A percentile compares a stretch with the other conserved stretches of the same genome.
Evolutionary conservation across 2,113 vertebrate genomes (phyloP).

Genomic region (Chamaea fasciata): DNA sequence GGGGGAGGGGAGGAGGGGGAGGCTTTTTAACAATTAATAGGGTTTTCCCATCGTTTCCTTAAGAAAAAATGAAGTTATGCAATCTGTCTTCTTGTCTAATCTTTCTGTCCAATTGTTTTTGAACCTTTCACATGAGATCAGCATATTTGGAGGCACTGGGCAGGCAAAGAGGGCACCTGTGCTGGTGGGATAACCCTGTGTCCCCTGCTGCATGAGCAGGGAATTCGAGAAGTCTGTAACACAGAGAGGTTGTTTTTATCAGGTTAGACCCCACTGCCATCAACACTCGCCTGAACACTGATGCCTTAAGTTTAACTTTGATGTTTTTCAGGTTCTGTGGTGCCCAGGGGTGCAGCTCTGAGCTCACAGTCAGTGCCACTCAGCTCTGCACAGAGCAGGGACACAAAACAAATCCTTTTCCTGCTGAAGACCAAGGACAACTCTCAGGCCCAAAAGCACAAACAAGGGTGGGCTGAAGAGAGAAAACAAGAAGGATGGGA

Average conservation of each 20-base stretch:
- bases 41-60: background rate
- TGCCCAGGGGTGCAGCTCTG: background rate
- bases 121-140: background rate
- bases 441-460: too few relatives aligned
- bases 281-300: background rate
- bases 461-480: too few relatives aligned
- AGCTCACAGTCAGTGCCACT: background rate
- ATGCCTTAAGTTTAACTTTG: background rate
- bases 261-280: background rate
- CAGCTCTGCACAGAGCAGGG: background rate
- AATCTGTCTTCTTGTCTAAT: background rate
- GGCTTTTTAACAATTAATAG: background rate
- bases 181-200: background rate
- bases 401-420: background rate
- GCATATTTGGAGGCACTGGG: background rate
- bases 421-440: too few relatives aligned
- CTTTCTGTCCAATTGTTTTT: background rate
- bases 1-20: fast-evolving
- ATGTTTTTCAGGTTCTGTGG: too few relatives aligned
- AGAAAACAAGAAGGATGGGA: too few relatives aligned
- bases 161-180: background rate
- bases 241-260: background rate
- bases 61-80: background rate
- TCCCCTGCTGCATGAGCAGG: background rate
- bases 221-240: background rate